Evolutionary conservation across 2,113 vertebrate species (phyloP), one percentile per base, ranked within the genome.

Genomic region (Barnardius zonarius): DNA sequence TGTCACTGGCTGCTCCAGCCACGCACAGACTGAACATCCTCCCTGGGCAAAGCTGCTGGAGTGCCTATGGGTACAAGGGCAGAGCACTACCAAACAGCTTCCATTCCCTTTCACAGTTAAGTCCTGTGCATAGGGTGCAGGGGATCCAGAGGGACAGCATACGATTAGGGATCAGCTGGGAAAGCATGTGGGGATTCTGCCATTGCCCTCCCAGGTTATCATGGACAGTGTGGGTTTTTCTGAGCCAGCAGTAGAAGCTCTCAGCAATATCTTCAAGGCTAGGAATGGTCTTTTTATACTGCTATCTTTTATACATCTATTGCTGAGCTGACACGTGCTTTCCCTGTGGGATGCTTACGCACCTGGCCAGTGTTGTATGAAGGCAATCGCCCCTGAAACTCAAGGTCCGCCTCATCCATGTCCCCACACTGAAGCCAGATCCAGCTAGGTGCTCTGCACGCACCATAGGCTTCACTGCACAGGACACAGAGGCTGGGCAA

Each of bases 1-100:
- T 1, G 2, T 23, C 64, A 33, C 14, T 6, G 0, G 12, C 35
- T 51, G 33, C 57, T 25, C 33, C 0, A 10, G 68, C 48, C 2
- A 0, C 1, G 11, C 55, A 2, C 1, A 1, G 44, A 9, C 44
- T 35, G 13, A 76, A 64, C 59, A 55, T 22, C 70, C 51, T 22
- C 39, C 57, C 24, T 1, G 4, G 31, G 39, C 1, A 27, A 31
- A 28, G 2, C 19, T 23, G 43, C 25, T 5, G 84, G 37, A 28
- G 18, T 1, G 5, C 67, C 61, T 30, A 1, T 0, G 6, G 31
- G 30, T 20, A 20, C n/a, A 9, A 2, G 27, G 37, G 33, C 63
- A 78, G 37, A 44, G 33, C 39, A 37, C 10, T 1, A 2, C 44
- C 5, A 2, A 13, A 23, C 0, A 2, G 46, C 55, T 18, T n/a